phyloP scores from a whole-genome alignment of 2,888 invertebrate species.

The Xiphydria camelus region DNA sequence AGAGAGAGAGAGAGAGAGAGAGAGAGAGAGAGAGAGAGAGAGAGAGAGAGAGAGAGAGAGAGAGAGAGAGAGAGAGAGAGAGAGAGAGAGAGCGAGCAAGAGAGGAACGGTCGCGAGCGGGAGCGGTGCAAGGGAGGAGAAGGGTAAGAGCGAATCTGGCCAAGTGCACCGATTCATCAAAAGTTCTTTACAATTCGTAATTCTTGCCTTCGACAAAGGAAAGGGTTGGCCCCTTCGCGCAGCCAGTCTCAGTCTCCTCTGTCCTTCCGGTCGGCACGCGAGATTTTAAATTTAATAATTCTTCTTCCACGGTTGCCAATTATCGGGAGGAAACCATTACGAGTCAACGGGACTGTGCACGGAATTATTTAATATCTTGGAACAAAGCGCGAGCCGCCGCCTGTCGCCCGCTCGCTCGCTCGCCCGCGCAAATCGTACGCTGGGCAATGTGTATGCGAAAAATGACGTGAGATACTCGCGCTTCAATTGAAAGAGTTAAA shows the following conservation, averaged over 20 bases:
- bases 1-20: slow-evolving; percentile 10
- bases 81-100: too few species aligned
- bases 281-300: slow-evolving; percentile 43
- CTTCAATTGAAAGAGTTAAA: too few species aligned
- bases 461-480: too few species aligned
- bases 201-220: slow-evolving; percentile 29
- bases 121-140: not conserved
- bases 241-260: slow-evolving; percentile 7
- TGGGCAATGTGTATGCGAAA: too few species aligned
- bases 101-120: not conserved
- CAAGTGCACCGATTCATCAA: slow-evolving; percentile 34
- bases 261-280: slow-evolving; percentile 31
- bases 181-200: slow-evolving; percentile 33
- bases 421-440: too few species aligned
- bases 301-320: slow-evolving; percentile 18
- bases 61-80: slow-evolving; percentile 26
- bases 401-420: too few species aligned
- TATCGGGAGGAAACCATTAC: slow-evolving; percentile 18
- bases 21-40: slow-evolving; percentile 13
- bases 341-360: slow-evolving; percentile 13
- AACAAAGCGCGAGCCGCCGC: slow-evolving; percentile 2
- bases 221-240: slow-evolving; percentile 21
- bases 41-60: slow-evolving; percentile 30
- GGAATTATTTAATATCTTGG: slow-evolving; percentile 26
- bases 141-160: slow-evolving; percentile 8